phyloP scores from a whole-genome alignment of 2,113 vertebrate genomes.

The Atrichornis clamosus region DNA sequence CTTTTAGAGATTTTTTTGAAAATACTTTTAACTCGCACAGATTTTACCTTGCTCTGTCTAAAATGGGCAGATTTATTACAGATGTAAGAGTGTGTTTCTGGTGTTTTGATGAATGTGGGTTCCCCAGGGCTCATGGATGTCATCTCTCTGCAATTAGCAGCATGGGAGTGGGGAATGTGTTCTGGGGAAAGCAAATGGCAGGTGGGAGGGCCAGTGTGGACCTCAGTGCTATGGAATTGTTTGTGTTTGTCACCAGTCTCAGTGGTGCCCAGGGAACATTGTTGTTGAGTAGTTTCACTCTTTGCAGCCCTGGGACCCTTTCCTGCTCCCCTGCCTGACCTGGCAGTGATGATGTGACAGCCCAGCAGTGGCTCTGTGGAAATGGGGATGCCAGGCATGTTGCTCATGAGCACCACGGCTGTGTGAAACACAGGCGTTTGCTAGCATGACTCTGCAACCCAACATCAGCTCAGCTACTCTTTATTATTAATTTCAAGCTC shows the following conservation, averaged over 20 bases:
- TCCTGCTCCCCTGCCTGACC: background rate
- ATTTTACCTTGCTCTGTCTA: background rate
- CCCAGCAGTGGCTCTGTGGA: background rate
- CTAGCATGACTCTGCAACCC: background rate
- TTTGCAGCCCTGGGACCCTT: background rate
- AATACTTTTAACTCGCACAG: background rate
- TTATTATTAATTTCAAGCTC: conserved; percentile 71
- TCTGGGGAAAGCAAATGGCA: accelerated
- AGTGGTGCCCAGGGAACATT: background rate
- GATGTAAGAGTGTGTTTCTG: background rate
- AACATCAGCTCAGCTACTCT: conserved; percentile 14
- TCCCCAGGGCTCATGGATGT: background rate
- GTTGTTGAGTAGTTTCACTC: background rate
- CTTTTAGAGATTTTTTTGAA: background rate
- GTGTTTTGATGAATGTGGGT: background rate
- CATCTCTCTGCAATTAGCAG: background rate
- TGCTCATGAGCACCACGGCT: accelerated
- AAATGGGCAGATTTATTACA: background rate
- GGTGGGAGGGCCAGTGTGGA: background rate
- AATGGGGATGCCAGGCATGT: background rate
- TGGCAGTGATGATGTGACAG: background rate
- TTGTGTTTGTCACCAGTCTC: background rate
- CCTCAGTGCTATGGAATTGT: background rate
- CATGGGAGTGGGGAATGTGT: accelerated
- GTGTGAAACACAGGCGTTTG: background rate